These are phyloP conservation scores for Lithosia quadra DNA, from an alignment of 2,888 invertebrate species.

Conservation along the genomic window DNA sequence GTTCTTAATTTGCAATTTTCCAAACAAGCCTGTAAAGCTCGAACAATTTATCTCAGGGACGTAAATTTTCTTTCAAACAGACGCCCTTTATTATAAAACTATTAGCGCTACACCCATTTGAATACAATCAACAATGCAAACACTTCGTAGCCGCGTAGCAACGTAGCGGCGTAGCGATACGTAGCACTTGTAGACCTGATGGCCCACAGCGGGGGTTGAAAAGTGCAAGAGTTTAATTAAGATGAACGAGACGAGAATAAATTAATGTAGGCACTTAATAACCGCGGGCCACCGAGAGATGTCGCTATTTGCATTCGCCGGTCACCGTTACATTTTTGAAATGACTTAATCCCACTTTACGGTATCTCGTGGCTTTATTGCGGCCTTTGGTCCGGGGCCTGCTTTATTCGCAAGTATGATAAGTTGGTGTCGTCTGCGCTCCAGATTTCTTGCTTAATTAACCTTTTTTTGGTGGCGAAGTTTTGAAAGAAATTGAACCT, in stretches of 20 bases:
- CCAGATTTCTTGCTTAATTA: constrained; percentile 37
- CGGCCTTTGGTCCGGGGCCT: constrained; percentile 19
- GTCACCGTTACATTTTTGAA: constrained; percentile 54
- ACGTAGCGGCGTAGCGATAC: not conserved
- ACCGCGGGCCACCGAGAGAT: constrained; percentile 44
- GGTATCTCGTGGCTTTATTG: constrained; percentile 38
- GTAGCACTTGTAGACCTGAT: constrained; percentile 6
- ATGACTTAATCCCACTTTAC: constrained; percentile 51
- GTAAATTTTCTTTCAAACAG: not conserved
- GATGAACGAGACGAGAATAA: constrained; percentile 62
- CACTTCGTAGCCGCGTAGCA: constrained; percentile 28
- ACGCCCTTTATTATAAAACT: constrained; percentile 33
- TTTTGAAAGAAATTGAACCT: constrained; percentile 7
- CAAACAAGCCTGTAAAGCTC: not conserved
- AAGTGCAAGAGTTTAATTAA: constrained; percentile 70
- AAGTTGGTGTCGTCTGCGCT: constrained; percentile 30
- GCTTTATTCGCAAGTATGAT: constrained; percentile 39
- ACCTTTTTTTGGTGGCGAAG: constrained; percentile 16
- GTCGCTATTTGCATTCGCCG: constrained; percentile 59
- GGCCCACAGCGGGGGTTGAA: constrained; percentile 38
- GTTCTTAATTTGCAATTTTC: not conserved
- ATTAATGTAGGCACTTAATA: constrained; percentile 61
- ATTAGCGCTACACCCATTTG: constrained; percentile 38
- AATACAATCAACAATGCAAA: constrained; percentile 44
- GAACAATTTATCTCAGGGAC: not conserved